These are phyloP conservation scores for Gyps fulvus DNA, from an alignment of 2,113 vertebrate species.

Conservation along the genomic window DNA sequence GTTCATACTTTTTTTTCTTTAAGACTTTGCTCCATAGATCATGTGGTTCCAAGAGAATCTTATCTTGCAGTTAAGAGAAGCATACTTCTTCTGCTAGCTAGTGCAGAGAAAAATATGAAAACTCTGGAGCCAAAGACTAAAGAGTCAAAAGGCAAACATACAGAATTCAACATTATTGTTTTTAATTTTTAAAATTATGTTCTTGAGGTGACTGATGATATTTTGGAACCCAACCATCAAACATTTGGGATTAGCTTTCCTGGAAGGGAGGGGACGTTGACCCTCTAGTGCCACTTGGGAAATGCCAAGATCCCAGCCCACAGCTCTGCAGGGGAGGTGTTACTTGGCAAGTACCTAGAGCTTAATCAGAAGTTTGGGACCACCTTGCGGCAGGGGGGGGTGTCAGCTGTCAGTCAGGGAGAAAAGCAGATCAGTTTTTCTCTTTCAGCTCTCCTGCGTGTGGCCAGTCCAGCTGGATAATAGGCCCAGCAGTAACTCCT, in stretches of 20 bases:
- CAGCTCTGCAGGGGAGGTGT: background rate
- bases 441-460: background rate
- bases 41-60: background rate
- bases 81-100: background rate
- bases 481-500: background rate
- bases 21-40: background rate
- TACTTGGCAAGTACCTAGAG: background rate
- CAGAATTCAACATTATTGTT: background rate
- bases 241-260: background rate
- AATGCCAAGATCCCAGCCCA: background rate
- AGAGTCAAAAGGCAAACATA: background rate
- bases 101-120: background rate
- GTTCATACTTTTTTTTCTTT: background rate
- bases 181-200: background rate
- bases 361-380: background rate
- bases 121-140: background rate
- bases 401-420: background rate
- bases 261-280: background rate
- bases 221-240: background rate
- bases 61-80: background rate
- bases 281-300: background rate
- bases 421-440: background rate
- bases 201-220: background rate
- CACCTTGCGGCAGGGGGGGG: background rate
- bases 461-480: background rate